Percentiles rank a stretch among this genome's conserved stretches.
Conservation (phyloP, 2,113 vertebrate genomes). For the Phyllopteryx taeniolatus region DNA sequence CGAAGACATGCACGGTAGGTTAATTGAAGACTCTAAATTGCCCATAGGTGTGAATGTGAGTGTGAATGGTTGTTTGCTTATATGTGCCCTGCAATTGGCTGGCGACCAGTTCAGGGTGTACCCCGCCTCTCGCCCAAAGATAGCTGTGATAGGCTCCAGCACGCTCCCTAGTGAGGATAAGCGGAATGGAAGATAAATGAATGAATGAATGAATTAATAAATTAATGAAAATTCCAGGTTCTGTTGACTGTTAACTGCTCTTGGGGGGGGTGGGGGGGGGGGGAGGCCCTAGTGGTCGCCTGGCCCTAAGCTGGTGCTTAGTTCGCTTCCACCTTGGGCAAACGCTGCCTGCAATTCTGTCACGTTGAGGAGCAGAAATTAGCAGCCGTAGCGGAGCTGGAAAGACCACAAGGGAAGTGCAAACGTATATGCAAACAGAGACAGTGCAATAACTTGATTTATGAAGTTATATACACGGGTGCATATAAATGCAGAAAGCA, state of each 20-base stretch:
- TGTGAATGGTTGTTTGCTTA: no score
- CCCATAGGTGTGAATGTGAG: no score
- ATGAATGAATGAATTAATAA: no score
- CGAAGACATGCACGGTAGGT: no score
- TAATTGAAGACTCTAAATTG: no score
- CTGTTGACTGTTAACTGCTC: background rate
- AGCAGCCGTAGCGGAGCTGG: conserved; percentile 75
- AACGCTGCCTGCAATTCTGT: conserved; percentile 41
- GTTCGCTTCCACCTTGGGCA: background rate
- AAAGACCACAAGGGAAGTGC: conserved; percentile 67
- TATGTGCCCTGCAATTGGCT: no score
- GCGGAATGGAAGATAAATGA: no score
- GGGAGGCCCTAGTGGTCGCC: background rate
- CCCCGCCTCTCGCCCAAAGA: no score
- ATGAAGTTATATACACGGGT: conserved; percentile 60
- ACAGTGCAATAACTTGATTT: conserved; percentile 63
- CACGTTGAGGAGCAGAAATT: conserved; percentile 82
- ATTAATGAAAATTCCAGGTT: no score
- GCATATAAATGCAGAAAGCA: conserved; percentile 67
- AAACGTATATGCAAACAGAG: conserved; percentile 61
- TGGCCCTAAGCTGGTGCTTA: background rate
- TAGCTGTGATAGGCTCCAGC: no score
- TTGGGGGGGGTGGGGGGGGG: background rate
- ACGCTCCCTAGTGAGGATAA: no score
- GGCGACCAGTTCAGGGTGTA: no score